These are phyloP conservation scores for Falcunculus frontatus DNA, from an alignment of 2,113 vertebrate species.

Conservation along the genomic window DNA sequence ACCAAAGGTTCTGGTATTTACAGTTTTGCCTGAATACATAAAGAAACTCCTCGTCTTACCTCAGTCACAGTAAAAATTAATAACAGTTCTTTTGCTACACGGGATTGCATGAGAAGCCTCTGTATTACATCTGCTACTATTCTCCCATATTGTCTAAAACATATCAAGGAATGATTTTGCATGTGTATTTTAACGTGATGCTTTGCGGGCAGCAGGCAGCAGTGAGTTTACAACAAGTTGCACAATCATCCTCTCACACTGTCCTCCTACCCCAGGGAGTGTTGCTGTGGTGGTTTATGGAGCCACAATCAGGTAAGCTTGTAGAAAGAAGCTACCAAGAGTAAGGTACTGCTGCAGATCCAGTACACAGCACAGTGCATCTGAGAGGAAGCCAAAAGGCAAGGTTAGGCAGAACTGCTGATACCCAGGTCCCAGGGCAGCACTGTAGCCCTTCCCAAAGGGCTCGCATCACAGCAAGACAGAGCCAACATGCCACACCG, in stretches of 20 bases:
- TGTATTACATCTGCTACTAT: neutral
- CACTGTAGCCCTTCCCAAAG: neutral
- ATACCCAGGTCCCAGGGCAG: neutral
- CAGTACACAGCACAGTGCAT: rapidly evolving
- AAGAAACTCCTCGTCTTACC: neutral
- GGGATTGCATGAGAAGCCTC: neutral
- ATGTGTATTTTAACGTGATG: rapidly evolving
- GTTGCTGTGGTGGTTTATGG: neutral
- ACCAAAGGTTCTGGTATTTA: neutral
- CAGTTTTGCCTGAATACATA: neutral
- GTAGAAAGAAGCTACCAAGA: neutral
- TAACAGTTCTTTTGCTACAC: neutral
- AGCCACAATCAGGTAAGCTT: neutral
- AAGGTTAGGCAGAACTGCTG: neutral
- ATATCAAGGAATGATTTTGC: neutral
- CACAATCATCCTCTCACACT: rapidly evolving
- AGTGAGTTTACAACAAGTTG: neutral
- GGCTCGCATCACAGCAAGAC: rapidly evolving
- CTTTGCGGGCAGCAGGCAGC: neutral
- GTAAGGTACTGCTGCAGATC: neutral
- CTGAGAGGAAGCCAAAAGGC: neutral
- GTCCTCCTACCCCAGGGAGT: rapidly evolving
- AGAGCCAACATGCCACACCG: neutral
- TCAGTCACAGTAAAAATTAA: neutral
- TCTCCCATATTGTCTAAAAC: neutral